Base-by-base conservation (phyloP, 2,888 invertebrate species). In the Ophioninae sp. region DNA sequence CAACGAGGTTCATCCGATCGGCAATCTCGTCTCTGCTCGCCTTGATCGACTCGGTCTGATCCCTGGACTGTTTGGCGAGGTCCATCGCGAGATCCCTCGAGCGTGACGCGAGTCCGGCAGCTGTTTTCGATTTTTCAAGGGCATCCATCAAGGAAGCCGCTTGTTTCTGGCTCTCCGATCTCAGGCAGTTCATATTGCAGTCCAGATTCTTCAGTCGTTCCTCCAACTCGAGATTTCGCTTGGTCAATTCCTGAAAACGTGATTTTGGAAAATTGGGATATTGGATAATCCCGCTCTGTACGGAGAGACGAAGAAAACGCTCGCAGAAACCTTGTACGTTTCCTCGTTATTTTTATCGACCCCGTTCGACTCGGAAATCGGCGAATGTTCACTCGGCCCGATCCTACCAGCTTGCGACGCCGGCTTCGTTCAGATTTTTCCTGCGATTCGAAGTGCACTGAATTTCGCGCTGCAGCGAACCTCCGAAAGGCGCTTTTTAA, bases 51-150 rank as follows among this genome's bases (percentile, higher is more conserved):
- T 89, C 86, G 10, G 73, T 73, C 75, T 88, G 85, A 67, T 86
- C 85, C 71, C 83, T 87, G 0, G 87, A 85, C 69, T 87, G 87
- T 73, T 87, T 88, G 9, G 86, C 79, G 39, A 89, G 81, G 61
- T 88, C 85, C 84, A 86, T 82, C 6, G 90, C 88, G 37, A 89
- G 81, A 72, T 87, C 80, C 85, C 82, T 84, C n/a, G 86, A 86
- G 73, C 82, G 79, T 0, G 79, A 71, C n/a, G 88, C 86, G 58
- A 87, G 63, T 67, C 85, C 86, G 3, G 75, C 79, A 79, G 88
- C 86, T 56, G 87, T 86, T 6, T 88, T 87, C 2, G 84, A 85
- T 65, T 86, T 86, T 39, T 84, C 69, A 41, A 89, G 30, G 23
- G 86, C 86, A 59, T 82, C 84, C 72, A 82, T 86, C 44, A 87